Evolutionary conservation across 2,797 vertebrate species (phyloP), one percentile per base, ranked within the genome.

Genomic region (Cercopithecus hamlyni): DNA sequence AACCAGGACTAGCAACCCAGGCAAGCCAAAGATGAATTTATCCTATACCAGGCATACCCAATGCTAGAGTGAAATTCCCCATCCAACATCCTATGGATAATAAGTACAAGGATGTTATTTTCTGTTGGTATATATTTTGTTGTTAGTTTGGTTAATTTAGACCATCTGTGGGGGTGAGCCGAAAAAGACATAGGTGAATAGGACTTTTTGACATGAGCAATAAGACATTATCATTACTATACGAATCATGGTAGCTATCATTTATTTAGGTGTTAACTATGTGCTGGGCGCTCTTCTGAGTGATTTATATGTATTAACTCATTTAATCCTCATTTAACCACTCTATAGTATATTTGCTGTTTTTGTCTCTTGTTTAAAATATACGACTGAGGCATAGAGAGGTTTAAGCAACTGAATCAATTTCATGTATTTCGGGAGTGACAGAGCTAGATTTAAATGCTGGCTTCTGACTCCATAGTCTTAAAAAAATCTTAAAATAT

Each of bases 211-310:
- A 95, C 13, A 27, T n/a, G 24, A 96, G 73, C 7, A 85, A n/a
- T 64, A 73, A 70, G 7, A 41, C 12, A 87, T 61, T 30, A 82
- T 75, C 2, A 61, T 67, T 30, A 45, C 58, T 45, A 50, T 30
- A 36, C 89, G 58, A 94, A 81, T 94, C 17, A 72, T 55, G 12
- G 92, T n/a, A 41, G 4, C 11, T 84, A 6, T 33, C 10, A 55
- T 67, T 94, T 72, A 94, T 70, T 97, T 93, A 30, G 4, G 77
- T 72, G 57, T 67, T 94, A 93, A 83, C 55, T 39, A 58, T 77
- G 26, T 92, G 57, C 14, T 30, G 72, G 26, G 50, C 0, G 72
- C 33, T 52, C 39, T 67, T 83, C 43, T 80, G 91, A 77, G 30
- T 79, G 55, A 97, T 30, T 86, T 33, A 64, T 20, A 70, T 22